These are phyloP conservation scores for Lathamus discolor DNA, from an alignment of 2,113 vertebrate species.

Conservation along the genomic window DNA sequence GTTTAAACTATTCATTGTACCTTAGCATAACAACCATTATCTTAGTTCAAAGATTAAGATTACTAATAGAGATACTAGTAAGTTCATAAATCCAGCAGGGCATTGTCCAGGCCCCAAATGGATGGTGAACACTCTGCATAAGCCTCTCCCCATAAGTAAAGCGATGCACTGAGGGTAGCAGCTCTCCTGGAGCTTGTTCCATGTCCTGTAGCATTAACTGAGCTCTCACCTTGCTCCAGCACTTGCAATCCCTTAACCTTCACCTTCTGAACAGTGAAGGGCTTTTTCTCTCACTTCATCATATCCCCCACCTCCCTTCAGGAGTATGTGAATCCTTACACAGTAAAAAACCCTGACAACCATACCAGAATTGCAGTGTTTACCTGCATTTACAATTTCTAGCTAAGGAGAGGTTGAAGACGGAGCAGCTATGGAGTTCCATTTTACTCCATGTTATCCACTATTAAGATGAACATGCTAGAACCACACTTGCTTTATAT, in stretches of 20 bases:
- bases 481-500: background rate
- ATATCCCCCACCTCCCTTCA: background rate
- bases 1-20: background rate
- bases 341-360: background rate
- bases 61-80: background rate
- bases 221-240: background rate
- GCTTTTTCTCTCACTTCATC: background rate
- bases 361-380: background rate
- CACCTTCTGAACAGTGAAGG: background rate
- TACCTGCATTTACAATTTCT: background rate
- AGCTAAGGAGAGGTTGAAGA: background rate
- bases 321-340: background rate
- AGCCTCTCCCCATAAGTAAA: background rate
- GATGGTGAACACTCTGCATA: background rate
- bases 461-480: background rate
- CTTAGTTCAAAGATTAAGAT: background rate
- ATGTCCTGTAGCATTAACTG: background rate
- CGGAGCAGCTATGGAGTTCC: background rate
- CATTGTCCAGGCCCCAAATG: background rate
- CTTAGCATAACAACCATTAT: background rate
- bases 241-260: background rate
- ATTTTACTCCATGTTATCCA: background rate
- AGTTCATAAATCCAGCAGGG: rapidly evolving
- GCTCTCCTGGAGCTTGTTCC: background rate
- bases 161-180: background rate